Evolutionary conservation across 2,888 invertebrate genomes (phyloP), one percentile per base, ranked within the genome.

Genomic region (Cephus nigrinus): DNA sequence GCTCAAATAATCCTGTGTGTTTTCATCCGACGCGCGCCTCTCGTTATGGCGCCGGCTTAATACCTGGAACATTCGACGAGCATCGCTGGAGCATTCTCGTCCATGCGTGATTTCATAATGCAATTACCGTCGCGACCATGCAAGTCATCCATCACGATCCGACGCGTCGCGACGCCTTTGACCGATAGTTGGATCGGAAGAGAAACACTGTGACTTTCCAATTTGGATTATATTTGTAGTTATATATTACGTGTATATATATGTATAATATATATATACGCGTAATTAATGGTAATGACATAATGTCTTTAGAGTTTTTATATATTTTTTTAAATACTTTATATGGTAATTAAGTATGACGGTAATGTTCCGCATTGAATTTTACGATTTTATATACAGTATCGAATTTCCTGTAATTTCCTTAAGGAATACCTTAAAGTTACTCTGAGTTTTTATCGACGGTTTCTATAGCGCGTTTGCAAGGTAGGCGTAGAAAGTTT

Each of bases 91-190:
- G 23, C 55, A 55, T 55, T 55, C 55, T 55, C 55, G 55, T 55
- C 55, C 36, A 74, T 33, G 74, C 30, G 36, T 35, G 36, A 74
- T 74, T 74, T 74, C 74, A 74, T 74, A 74, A 74, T 74, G 74
- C 74, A 74, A 74, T 74, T 74, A 34, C 71, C 71, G 33, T 31
- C 71, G 31, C 71, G 11, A 12, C 31, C 32, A 71, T 71, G 71
- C 71, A 33, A 71, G 71, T 71, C 71, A 33, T 71, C 71, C 55
- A 55, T 55, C 55, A 55, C 55, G 55, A 55, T 55, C 23, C 55
- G 23, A 9, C 55, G 55, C 55, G 23, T 55, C 55, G 55, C 55
- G 23, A 55, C 55, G 55, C 55, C 55, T 23, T 55, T 55, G 55
- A 55, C 55, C 55, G 55, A 55, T 55, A 15, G 23, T 55, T 55